Percentiles rank a stretch among this genome's conserved stretches.
phyloP scores from a whole-genome alignment of 1,140 invertebrate species.

The Orius insidiosus region DNA sequence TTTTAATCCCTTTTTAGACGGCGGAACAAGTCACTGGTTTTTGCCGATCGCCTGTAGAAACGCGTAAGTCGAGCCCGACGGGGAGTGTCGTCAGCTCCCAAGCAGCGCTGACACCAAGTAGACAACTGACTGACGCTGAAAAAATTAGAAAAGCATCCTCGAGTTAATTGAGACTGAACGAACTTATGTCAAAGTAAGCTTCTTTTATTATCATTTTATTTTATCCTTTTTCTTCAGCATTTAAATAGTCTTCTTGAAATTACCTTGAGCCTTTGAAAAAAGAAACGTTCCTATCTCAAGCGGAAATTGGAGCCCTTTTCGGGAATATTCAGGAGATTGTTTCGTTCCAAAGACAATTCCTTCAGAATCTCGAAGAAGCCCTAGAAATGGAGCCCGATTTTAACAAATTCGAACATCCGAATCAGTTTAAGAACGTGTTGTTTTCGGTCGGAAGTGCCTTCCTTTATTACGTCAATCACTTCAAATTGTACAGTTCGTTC shows the following conservation, averaged over 20 bases:
- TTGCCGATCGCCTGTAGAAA: constrained; percentile 71
- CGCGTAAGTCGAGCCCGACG: constrained; percentile 59
- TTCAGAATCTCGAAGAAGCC: constrained; percentile 88
- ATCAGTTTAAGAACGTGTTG: constrained; percentile 89
- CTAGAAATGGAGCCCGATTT: constrained; percentile 82
- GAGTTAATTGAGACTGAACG: constrained; percentile 96
- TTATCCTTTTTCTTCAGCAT: constrained; percentile 46
- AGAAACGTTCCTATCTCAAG: constrained; percentile 86
- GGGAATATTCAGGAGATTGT: constrained; percentile 96
- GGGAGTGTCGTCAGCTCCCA: constrained; percentile 45
- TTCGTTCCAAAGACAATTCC: constrained; percentile 86
- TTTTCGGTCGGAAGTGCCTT: constrained; percentile 94
- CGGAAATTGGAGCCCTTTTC: constrained; percentile 87
- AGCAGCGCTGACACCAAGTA: constrained; percentile 52
- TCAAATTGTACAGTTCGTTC: constrained; percentile 97
- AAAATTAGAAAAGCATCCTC: constrained; percentile 83
- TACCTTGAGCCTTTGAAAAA: constrained; percentile 91
- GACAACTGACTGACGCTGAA: constrained; percentile 80
- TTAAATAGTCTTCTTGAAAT: constrained; percentile 84
- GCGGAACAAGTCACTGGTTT: constrained; percentile 76
- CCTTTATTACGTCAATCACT: constrained; percentile 94
- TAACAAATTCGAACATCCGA: constrained; percentile 76
- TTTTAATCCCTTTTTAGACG: constrained; percentile 24
- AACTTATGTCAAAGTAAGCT: constrained; percentile 85
- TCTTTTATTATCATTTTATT: neutral